These are phyloP conservation scores for Rhopalosiphum maidis DNA, from an alignment of 1,140 invertebrate genomes.

Conservation along the genomic window DNA sequence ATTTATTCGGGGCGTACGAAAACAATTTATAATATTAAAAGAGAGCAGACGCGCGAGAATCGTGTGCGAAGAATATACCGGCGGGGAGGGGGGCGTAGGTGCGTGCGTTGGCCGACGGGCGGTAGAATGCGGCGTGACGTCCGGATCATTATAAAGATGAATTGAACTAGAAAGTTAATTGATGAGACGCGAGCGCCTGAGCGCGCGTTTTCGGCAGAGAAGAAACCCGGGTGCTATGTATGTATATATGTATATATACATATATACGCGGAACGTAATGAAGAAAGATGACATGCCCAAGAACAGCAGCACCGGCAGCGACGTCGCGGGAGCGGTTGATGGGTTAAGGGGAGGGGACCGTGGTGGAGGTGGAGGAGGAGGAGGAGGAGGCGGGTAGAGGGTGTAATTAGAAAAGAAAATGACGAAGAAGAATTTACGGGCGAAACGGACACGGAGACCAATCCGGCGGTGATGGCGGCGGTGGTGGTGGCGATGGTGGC, in stretches of 20 bases:
- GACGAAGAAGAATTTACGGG: constrained; percentile 47
- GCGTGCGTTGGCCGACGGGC: background rate
- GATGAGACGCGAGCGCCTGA: constrained; percentile 39
- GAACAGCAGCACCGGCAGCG: background rate
- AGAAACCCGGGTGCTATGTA: background rate
- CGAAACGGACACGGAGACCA: constrained; percentile 44
- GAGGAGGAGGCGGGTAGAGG: background rate
- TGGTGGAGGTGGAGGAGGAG: background rate
- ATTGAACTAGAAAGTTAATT: constrained; percentile 58
- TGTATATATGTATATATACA: background rate
- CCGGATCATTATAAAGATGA: constrained; percentile 56
- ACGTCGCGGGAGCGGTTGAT: background rate
- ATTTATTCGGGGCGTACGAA: background rate
- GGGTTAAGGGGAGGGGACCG: background rate
- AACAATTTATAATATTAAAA: constrained; percentile 51
- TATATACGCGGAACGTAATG: constrained; percentile 28
- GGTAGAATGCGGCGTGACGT: constrained; percentile 31
- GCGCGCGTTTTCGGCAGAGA: background rate
- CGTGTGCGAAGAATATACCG: background rate
- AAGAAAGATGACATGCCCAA: constrained; percentile 51
- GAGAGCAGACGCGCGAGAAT: constrained; percentile 27
- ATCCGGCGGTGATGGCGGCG: background rate
- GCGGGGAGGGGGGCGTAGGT: background rate
- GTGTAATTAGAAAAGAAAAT: constrained; percentile 54
- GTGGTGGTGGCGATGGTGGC: too few relatives aligned